Base-by-base conservation (phyloP, 2,888 invertebrate species). In the Lycia hirtaria region DNA sequence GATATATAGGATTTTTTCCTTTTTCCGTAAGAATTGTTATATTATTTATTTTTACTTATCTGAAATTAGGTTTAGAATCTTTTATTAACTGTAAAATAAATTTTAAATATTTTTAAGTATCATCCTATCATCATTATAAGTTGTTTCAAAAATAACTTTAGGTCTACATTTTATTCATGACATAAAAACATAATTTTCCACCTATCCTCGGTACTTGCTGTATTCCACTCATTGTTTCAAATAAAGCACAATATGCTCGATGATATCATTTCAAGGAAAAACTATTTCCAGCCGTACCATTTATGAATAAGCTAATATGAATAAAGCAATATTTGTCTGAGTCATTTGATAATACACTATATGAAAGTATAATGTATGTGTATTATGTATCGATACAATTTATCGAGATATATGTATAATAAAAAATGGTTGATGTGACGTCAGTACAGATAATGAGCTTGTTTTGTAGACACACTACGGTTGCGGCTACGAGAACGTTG, bases 181-280 rank as follows among this genome's bases (percentile, higher is more conserved):
- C n/a, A n/a, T n/a, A n/a, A n/a, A n/a, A n/a, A n/a, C n/a, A n/a
- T 37, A 4, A 1, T 24, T 24, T 38, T 45, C 40, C 30, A 33
- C 50, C 55, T 55, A 55, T 49, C 54, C 44, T 53, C 40, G 20
- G 20, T 10, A 38, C 44, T 26, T 44, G 40, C 47, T 24, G 56
- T 56, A 57, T 50, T 52, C 33, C 49, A 58, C 47, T 56, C 68
- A 76, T 72, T 73, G 76, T 76, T 77, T 72, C 69, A 64, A 70
- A 56, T 73, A 69, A 67, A 71, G 71, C 68, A 72, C 60, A 62
- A 71, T 58, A 66, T 53, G 51, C 26, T 62, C n/a, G 64, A 60
- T 80, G 75, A 80, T 68, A 71, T 75, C 72, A 75, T 64, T 74
- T 68, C 66, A 66, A 73, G 79, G 76, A 75, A 78, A 72, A 76